phyloP scores from a whole-genome alignment of 2,113 vertebrate species.

The Corydoras maculifer region DNA sequence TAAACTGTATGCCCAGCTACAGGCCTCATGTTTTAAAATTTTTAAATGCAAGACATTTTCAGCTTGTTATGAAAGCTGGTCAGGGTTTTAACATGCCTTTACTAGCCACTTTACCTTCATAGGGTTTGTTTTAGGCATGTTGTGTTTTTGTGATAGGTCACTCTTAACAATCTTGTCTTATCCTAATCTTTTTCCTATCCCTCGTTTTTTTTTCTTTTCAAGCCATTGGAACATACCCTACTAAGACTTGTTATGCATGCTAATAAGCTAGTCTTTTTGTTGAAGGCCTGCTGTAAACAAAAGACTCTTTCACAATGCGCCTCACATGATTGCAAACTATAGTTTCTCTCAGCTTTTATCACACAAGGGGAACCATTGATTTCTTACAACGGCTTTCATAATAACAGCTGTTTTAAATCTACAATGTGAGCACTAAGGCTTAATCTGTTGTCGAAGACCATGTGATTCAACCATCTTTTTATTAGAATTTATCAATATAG shows the following conservation, averaged over 20 bases:
- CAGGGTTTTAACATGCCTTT: background rate
- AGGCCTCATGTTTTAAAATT: background rate
- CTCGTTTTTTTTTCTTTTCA: background rate
- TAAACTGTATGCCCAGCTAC: background rate
- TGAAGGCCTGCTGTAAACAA: slow-evolving; percentile 19
- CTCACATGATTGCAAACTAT: slow-evolving; percentile 17
- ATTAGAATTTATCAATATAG: background rate
- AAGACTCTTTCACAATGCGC: slow-evolving; percentile 22
- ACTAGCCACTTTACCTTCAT: background rate
- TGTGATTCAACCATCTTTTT: background rate
- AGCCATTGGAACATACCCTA: background rate
- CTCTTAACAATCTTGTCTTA: background rate
- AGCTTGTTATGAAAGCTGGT: slow-evolving; percentile 6
- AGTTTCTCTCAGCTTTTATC: slow-evolving; percentile 4
- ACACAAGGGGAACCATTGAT: slow-evolving; percentile 21
- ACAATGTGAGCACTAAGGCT: background rate
- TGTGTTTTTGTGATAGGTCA: background rate
- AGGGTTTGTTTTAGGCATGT: background rate
- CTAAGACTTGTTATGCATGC: slow-evolving; percentile 17
- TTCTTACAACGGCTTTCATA: background rate
- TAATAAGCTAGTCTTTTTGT: background rate
- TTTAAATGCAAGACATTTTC: slow-evolving; percentile 4
- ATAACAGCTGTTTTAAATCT: background rate
- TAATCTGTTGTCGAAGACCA: background rate
- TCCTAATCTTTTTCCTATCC: background rate